These are phyloP conservation scores for Pteromalus puparum DNA, from an alignment of 1,140 invertebrate genomes.

Conservation along the genomic window DNA sequence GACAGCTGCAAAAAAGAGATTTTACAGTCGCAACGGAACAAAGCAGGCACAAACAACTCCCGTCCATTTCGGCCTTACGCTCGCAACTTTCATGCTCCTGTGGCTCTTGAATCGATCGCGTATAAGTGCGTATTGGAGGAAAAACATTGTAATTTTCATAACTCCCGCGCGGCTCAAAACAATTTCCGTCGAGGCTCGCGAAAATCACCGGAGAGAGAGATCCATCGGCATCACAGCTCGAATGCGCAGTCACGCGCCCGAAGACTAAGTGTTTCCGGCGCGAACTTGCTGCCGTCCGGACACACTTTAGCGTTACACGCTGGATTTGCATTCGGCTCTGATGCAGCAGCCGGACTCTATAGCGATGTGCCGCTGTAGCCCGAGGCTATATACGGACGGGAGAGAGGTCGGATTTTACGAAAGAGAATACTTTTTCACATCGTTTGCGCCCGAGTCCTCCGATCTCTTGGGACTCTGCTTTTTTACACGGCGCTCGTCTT, in stretches of 20 bases:
- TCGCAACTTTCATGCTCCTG: too few species aligned
- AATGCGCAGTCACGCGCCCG: constrained; percentile 16
- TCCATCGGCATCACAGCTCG: neutral
- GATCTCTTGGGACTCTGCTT: too few species aligned
- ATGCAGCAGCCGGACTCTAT: neutral
- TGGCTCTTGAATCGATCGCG: too few species aligned
- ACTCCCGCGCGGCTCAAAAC: too few species aligned
- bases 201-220: neutral
- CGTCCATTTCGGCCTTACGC: too few species aligned
- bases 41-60: too few species aligned
- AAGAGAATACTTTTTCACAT: neutral
- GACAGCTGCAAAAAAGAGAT: neutral
- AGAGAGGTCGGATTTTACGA: neutral
- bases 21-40: neutral
- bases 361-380: neutral
- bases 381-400: neutral
- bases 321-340: neutral
- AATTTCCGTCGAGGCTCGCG: neutral
- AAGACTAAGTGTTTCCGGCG: neutral
- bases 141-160: too few species aligned
- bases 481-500: too few species aligned
- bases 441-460: too few species aligned
- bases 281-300: neutral
- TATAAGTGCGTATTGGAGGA: too few species aligned
- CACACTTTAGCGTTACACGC: neutral